Base-by-base conservation (phyloP, 2,113 vertebrate species). In the Indicator indicator region DNA sequence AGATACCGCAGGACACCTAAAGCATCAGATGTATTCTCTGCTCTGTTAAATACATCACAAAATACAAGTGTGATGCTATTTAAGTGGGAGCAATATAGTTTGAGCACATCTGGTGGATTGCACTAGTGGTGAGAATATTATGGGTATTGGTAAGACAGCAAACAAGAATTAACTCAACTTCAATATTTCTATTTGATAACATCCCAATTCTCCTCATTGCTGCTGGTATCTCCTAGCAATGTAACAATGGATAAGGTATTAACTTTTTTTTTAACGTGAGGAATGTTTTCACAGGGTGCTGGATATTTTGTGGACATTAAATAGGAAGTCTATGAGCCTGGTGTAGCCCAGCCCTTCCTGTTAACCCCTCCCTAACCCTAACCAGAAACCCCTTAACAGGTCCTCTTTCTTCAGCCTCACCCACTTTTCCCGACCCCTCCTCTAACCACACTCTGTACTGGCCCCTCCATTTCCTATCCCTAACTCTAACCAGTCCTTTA, bases 291-390 rank as follows among this genome's bases (percentile, higher is more conserved):
- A 69, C 32, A 50, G 32, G 8, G 9, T 16, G 17, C 21, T 46
- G 33, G 21, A 33, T 46, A 15, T 28, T 78, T 54, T 74, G 20
- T 11, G 3, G 27, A 26, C 1, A 1, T 12, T 1, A 0, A 5
- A 4, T 69, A 32, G 6, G 46, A 30, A 96, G 15, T 6, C 19
- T n/a, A 30, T 3, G 46, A 81, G 14, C 10, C 20, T 17, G 11
- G 1, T 68, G 72, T 52, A 52, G 50, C 23, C 50, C 50, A 26
- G 23, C 23, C 12, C 12, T 23, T 52, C 7, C 46, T 48, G 6
- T 52, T 52, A 24, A 52, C 50, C 50, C 50, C 50, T 52, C 50
- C 23, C 50, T 52, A 24, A 52, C 50, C 50, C 50, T 42, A 44
- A 44, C 42, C 42, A 44, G 15, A 44, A 44, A 44, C 42, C 42